phyloP scores from a whole-genome alignment of 2,797 vertebrate genomes.

The Podargus strigoides region DNA sequence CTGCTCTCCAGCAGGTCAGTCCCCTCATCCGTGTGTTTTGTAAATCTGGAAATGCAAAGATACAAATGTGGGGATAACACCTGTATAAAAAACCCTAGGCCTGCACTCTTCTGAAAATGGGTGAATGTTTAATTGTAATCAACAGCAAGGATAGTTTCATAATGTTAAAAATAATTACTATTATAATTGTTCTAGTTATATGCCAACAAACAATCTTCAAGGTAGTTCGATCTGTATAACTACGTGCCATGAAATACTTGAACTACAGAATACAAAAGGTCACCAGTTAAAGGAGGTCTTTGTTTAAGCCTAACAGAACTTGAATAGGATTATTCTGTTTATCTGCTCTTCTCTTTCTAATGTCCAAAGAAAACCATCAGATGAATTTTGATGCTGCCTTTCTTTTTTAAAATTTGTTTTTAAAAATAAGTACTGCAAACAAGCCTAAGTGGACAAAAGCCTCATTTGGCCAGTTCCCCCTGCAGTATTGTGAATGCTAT shows the following conservation, averaged over 20 bases:
- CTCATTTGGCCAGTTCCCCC: neutral
- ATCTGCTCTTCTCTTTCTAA: neutral
- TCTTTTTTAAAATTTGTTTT: neutral
- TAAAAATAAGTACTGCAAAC: neutral
- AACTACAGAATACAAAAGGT: neutral
- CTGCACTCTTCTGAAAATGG: neutral
- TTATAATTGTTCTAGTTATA: neutral
- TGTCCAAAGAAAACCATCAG: neutral
- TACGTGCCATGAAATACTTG: neutral
- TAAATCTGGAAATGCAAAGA: neutral
- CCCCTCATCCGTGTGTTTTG: neutral
- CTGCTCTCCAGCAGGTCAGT: too few species aligned
- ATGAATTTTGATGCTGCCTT: neutral
- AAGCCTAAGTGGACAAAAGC: neutral
- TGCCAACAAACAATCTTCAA: neutral
- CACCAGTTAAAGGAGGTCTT: neutral
- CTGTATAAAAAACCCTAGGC: neutral
- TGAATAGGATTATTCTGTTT: neutral
- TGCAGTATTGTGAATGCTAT: neutral
- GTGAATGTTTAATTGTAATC: neutral
- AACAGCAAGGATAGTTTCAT: neutral
- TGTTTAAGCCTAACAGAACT: neutral
- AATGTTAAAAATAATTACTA: neutral
- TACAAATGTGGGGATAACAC: neutral
- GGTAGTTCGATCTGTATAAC: neutral